A percentile compares a stretch with the other conserved stretches of the same genome.
Conservation (phyloP, 2,113 vertebrate species). For the Clarias macrocephalus region DNA sequence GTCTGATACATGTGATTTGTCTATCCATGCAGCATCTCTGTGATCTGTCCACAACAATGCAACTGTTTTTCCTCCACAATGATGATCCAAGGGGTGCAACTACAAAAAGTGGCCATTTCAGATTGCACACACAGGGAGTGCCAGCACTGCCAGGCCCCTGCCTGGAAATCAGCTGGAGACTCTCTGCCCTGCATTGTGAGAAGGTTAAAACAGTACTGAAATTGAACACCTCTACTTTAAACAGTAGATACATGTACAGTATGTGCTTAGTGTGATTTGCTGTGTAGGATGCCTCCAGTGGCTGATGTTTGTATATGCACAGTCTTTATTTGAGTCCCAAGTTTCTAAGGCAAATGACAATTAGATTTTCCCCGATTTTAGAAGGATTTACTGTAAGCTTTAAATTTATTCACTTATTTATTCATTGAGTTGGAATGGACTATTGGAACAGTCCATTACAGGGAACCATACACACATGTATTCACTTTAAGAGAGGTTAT, state of each 20-base stretch:
- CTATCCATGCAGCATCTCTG: neutral
- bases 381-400: neutral
- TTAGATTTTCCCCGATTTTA: neutral
- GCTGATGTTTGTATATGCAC: neutral
- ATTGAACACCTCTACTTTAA: neutral
- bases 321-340: neutral
- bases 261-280: neutral
- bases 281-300: neutral
- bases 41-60: neutral
- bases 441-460: neutral
- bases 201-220: neutral
- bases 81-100: neutral
- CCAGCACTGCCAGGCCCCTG: neutral
- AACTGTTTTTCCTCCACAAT: neutral
- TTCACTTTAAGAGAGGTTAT: neutral
- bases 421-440: neutral
- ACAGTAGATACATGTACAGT: neutral
- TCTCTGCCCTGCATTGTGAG: neutral
- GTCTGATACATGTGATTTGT: neutral
- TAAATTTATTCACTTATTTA: neutral
- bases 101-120: neutral
- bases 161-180: neutral
- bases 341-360: neutral
- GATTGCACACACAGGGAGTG: neutral
- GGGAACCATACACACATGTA: neutral